phyloP scores from a whole-genome alignment of 1,140 invertebrate species.

The Carposina sasakii region DNA sequence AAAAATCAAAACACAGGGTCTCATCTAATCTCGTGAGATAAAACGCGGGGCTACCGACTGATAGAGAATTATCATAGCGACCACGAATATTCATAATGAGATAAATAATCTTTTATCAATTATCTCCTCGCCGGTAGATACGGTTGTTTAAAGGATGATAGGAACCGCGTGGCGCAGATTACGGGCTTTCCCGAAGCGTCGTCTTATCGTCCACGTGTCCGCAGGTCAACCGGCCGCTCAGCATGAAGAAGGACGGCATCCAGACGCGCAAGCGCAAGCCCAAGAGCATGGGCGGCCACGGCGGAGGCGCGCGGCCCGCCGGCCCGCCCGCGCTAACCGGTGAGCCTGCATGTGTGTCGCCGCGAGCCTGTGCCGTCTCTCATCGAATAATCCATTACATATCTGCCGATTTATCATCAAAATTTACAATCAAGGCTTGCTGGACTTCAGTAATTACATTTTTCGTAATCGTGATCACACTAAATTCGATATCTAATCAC shows the following conservation, averaged over 20 bases:
- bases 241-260: slow-evolving; percentile 97
- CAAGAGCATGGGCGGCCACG: slow-evolving; percentile 73
- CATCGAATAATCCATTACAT: neutral
- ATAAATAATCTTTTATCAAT: slow-evolving; percentile 73
- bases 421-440: too few species aligned
- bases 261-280: slow-evolving; percentile 94
- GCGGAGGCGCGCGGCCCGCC: slow-evolving; percentile 21
- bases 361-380: neutral
- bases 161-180: slow-evolving; percentile 53
- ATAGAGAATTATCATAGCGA: slow-evolving; percentile 69
- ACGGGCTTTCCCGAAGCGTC: slow-evolving; percentile 23
- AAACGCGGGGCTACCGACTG: slow-evolving; percentile 68
- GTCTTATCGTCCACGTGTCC: slow-evolving; percentile 19
- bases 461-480: too few species aligned
- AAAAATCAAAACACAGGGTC: slow-evolving; percentile 71
- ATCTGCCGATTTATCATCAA: too few species aligned
- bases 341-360: neutral
- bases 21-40: slow-evolving; percentile 71
- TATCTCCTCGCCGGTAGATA: slow-evolving; percentile 66
- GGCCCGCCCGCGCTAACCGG: neutral
- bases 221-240: slow-evolving; percentile 88
- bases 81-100: slow-evolving; percentile 71
- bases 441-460: too few species aligned
- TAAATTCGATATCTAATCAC: too few species aligned
- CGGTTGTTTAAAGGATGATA: slow-evolving; percentile 71